Conservation (phyloP, 1,140 invertebrate genomes). For the Leptinotarsa texana region DNA sequence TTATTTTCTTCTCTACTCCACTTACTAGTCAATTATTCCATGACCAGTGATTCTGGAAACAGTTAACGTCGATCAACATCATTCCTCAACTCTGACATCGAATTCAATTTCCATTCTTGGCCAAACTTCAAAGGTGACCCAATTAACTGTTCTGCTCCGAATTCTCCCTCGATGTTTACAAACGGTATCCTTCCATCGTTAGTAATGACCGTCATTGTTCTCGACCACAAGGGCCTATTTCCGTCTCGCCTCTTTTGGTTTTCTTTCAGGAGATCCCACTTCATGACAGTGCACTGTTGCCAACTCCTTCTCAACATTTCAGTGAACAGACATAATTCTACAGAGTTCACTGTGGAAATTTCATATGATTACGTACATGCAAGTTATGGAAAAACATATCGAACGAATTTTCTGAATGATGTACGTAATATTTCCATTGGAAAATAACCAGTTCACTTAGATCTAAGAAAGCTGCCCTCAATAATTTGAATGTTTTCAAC, state of each 20-base stretch:
- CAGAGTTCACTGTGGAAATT: too few species aligned
- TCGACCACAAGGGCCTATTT: neutral
- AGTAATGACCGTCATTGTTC: constrained; percentile 45
- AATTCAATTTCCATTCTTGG: neutral
- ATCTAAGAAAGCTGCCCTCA: too few species aligned
- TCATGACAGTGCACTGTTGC: constrained; percentile 35
- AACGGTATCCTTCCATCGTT: constrained; percentile 50
- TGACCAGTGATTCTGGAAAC: constrained; percentile 52
- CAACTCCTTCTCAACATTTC: neutral
- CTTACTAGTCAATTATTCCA: too few species aligned
- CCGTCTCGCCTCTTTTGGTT: neutral
- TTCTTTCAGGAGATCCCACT: neutral
- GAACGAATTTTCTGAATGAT: too few species aligned
- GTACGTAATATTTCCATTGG: too few species aligned
- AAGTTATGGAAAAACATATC: too few species aligned
- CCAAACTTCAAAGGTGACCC: neutral
- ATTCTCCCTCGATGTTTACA: constrained; percentile 46
- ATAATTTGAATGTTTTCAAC: too few species aligned
- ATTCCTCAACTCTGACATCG: neutral
- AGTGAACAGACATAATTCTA: too few species aligned
- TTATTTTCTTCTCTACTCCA: too few species aligned
- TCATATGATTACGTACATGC: too few species aligned
- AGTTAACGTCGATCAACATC: constrained; percentile 28
- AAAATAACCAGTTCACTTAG: too few species aligned
- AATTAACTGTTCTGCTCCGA: neutral